These are phyloP conservation scores for Protonibea diacanthus DNA, from an alignment of 2,797 vertebrate species.

Conservation along the genomic window DNA sequence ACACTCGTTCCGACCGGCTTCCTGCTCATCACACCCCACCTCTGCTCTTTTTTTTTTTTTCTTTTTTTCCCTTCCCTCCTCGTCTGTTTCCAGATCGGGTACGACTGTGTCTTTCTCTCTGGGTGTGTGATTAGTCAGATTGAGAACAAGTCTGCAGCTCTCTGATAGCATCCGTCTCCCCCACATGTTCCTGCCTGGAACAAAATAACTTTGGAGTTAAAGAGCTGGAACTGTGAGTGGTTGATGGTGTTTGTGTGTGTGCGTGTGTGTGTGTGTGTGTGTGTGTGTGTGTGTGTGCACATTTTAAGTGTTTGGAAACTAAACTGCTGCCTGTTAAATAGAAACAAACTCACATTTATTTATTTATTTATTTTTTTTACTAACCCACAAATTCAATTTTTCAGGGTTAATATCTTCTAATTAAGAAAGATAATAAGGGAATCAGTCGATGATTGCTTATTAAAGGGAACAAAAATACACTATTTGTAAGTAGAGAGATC, in stretches of 20 bases:
- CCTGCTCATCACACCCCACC: neutral
- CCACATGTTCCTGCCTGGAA: slow-evolving; percentile 55
- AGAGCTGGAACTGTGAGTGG: slow-evolving; percentile 44
- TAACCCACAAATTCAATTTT: neutral
- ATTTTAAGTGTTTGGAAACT: neutral
- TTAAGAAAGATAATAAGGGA: neutral
- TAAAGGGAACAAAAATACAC: neutral
- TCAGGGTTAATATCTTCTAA: neutral
- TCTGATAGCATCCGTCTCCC: slow-evolving; percentile 66
- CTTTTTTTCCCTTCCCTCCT: neutral
- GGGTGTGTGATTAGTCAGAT: slow-evolving; percentile 68
- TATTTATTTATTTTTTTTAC: no score
- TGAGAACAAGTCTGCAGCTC: slow-evolving; percentile 67
- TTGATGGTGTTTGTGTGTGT: slow-evolving; percentile 7
- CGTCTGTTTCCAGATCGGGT: slow-evolving; percentile 20
- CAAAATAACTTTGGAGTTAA: slow-evolving; percentile 66
- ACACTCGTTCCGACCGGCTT: slow-evolving; percentile 9
- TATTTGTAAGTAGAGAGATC: no score
- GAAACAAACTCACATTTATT: neutral
- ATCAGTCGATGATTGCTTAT: neutral
- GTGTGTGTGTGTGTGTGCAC: neutral
- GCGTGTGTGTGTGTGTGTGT: slow-evolving; percentile 4
- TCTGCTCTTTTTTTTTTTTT: neutral
- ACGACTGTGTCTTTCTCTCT: slow-evolving; percentile 46
- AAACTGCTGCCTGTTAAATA: neutral